Conservation (phyloP, 2,113 vertebrate genomes). For the Poecilia latipinna region DNA sequence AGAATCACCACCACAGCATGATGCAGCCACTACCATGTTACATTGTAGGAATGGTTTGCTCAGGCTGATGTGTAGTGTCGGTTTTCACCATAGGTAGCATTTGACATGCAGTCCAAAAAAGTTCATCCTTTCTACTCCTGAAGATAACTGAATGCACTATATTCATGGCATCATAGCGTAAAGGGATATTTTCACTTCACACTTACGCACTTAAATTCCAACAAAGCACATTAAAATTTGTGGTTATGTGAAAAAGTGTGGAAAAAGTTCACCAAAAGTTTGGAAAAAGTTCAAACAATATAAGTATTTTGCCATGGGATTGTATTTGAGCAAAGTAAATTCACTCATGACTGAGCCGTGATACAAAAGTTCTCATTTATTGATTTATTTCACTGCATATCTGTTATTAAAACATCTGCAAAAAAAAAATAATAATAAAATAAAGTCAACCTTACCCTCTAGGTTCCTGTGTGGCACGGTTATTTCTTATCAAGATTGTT, state of each 20-base stretch:
- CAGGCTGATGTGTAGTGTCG: too few relatives aligned
- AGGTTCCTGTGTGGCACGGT: slow-evolving; percentile 56
- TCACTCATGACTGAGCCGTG: slow-evolving; percentile 26
- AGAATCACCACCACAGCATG: too few relatives aligned
- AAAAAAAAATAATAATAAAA: slow-evolving; percentile 66
- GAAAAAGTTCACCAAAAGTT: too few relatives aligned
- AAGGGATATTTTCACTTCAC: neutral
- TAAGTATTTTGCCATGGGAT: neutral
- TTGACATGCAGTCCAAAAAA: too few relatives aligned
- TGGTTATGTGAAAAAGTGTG: neutral
- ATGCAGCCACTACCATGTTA: too few relatives aligned
- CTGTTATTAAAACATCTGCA: slow-evolving; percentile 81
- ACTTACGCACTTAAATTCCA: neutral
- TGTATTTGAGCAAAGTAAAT: slow-evolving; percentile 26
- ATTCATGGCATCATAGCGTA: too few relatives aligned
- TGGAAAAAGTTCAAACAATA: neutral
- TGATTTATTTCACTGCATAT: slow-evolving; percentile 73
- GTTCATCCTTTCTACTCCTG: neutral
- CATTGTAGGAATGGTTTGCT: too few relatives aligned
- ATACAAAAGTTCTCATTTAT: slow-evolving; percentile 78
- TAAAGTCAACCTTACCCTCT: slow-evolving; percentile 55
- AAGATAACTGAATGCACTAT: neutral
- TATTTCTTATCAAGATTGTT: slow-evolving; percentile 47
- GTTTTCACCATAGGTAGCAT: too few relatives aligned
- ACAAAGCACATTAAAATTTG: neutral